Percentiles rank a stretch among this genome's conserved stretches.
Evolutionary conservation across 30 jellyfish, hydroid and myxozoan species (phyloP).

Genomic region (Chrysaora quinquecirrha): DNA sequence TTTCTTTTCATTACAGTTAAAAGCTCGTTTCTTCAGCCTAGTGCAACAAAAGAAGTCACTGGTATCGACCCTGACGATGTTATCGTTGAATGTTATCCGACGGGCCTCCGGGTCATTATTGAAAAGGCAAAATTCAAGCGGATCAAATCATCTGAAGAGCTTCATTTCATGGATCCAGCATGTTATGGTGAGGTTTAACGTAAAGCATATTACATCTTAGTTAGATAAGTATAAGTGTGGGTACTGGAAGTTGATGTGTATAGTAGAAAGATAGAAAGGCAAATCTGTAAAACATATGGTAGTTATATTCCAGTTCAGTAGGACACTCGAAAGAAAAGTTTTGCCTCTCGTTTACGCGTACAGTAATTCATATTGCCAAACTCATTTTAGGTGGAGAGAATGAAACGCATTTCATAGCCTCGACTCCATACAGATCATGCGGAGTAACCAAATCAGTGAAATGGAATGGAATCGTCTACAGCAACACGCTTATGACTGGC

Average conservation of each 20-base stretch:
- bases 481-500: constrained; percentile 61
- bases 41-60: constrained; percentile 61
- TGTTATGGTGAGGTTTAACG: constrained; percentile 50
- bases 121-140: constrained; percentile 52
- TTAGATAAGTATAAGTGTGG: too few relatives aligned
- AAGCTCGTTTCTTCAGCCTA: too few relatives aligned
- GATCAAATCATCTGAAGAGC: constrained; percentile 49
- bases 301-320: too few relatives aligned
- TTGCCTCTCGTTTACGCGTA: too few relatives aligned
- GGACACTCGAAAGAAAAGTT: too few relatives aligned
- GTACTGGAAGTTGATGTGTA: too few relatives aligned
- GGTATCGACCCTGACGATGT: constrained; percentile 70
- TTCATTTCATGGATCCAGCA: constrained; percentile 66
- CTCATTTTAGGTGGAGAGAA: constrained; percentile 55
- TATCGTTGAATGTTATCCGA: constrained; percentile 48
- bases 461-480: constrained; percentile 61
- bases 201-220: too few relatives aligned
- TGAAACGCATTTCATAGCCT: constrained; percentile 62
- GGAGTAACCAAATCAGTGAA: constrained; percentile 41
- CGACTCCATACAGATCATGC: constrained; percentile 45
- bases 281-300: too few relatives aligned
- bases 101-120: constrained; percentile 43
- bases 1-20: too few relatives aligned
- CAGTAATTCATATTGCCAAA: too few relatives aligned
- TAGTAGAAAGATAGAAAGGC: too few relatives aligned